Base-by-base conservation (phyloP, 2,797 vertebrate species). In the Chlorospingus flavigularis region DNA sequence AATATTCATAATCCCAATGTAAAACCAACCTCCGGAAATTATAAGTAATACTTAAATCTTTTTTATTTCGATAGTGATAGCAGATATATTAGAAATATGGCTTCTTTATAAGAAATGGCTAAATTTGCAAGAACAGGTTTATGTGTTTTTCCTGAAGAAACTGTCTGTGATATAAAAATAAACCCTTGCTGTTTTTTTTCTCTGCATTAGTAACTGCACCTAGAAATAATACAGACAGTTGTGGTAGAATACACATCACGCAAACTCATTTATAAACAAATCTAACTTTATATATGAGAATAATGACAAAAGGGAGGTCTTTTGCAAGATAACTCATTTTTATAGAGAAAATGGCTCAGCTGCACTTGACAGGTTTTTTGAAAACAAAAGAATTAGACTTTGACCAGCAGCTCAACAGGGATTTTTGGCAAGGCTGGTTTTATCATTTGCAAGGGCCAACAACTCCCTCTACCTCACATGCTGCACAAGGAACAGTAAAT, bases 251-350 rank as follows among this genome's bases (percentile, higher is more conserved):
- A 77, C 86, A 54, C 8, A 90, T 87, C 74, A 82, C 0, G 3
- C 13, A 67, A 92, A 91, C 68, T 74, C 25, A 75, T 92, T 92
- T 93, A 62, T 68, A 93, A 93, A 80, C 43, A 91, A 90, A 90
- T 88, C n/a, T 92, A 90, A 92, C 65, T 62, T 86, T 77, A 89
- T 73, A 26, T 51, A 71, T 63, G 42, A 48, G 54, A 93, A 92
- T 74, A 79, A 89, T 58, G 87, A 75, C 40, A 86, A 68, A 92
- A 92, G 16, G 51, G 78, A 76, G 9, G 71, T 78, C 26, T 78
- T 95, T 93, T 53, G 20, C 42, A 66, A 47, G 14, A 80, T 83
- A 95, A 91, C 17, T 95, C 78, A 86, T 74, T 94, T 95, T 95
- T 92, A 93, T 60, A 28, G 84, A 68, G 65, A 68, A 83, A 92